Evolutionary conservation across 2,797 vertebrate species (phyloP), one percentile per base, ranked within the genome.

Genomic region (Sphaeramia orbicularis): DNA sequence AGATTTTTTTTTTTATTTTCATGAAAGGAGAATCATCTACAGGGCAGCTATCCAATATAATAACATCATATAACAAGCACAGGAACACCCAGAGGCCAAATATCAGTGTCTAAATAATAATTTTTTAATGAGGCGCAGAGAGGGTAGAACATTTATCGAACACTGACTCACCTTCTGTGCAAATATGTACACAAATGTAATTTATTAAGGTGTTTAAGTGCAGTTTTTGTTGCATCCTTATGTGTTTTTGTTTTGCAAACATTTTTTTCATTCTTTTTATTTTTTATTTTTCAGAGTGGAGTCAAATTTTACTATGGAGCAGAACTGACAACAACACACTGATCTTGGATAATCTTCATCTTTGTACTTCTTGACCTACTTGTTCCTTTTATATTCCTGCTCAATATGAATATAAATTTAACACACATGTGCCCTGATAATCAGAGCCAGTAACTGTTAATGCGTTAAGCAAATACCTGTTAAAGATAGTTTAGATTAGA

Each of bases 281-380:
- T 19, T 45, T 56, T 38, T 44, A 9, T 54, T 72, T 81, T 67
- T 1, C 73, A 93, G 92, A 24, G 58, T 1, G 4, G 89, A 90
- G 53, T 83, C 92, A 32, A 84, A 90, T 84, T 92, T 91, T 79
- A 69, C 19, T 36, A 42, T 93, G 86, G 91, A 92, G 42, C 76
- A 79, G 43, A 84, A 71, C 50, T 73, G 73, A 87, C 1, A 0
- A 27, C 13, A 37, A 66, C 44, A 21, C 13, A 63, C 44, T 10
- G 10, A 48, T 52, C 40, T 19, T 55, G 40, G 60, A 13, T 49
- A 30, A 15, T 35, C 0, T 35, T 12, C 18, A 36, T 51, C 41
- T 59, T 27, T 10, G 9, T 62, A 15, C 7, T 16, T 19, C 35
- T 6, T 6, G 4, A 0, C 9, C 9, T 1, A 1, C 52, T 65